Conservation (phyloP, 2,888 invertebrate genomes). For the Synanthedon andrenaeformis region DNA sequence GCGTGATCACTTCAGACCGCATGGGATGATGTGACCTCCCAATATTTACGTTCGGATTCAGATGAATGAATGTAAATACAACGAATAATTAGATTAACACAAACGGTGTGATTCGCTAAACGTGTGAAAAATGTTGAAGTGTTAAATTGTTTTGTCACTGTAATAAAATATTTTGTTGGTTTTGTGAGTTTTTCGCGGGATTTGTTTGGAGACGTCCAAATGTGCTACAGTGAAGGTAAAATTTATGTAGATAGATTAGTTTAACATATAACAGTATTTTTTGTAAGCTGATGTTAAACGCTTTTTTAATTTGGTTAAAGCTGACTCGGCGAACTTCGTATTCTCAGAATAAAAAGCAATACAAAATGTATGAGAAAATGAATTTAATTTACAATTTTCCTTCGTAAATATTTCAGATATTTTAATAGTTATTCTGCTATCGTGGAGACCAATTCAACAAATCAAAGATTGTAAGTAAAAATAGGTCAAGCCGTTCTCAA, state of each 20-base stretch:
- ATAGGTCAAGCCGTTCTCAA: too few relatives aligned
- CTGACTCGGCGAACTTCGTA: too few relatives aligned
- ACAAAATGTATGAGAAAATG: too few relatives aligned
- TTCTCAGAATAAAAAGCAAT: too few relatives aligned
- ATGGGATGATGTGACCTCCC: conserved; percentile 7
- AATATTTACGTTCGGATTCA: conserved; percentile 12
- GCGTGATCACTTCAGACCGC: not conserved
- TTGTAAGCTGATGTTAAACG: not conserved
- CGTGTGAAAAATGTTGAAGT: conserved; percentile 30
- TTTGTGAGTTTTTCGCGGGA: conserved; percentile 39
- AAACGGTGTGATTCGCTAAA: conserved; percentile 28
- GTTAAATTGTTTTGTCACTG: conserved; percentile 10
- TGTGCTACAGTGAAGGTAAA: conserved; percentile 8
- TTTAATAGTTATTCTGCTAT: too few relatives aligned
- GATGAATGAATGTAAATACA: conserved; percentile 15
- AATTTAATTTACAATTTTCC: too few relatives aligned
- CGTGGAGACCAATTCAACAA: too few relatives aligned
- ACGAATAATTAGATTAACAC: conserved; percentile 9
- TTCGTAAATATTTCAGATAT: too few relatives aligned
- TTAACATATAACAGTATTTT: not conserved
- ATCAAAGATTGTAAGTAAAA: too few relatives aligned
- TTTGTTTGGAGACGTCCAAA: conserved; percentile 11
- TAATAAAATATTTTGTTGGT: conserved; percentile 23
- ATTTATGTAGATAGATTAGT: not conserved
- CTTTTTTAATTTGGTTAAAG: too few relatives aligned